Conservation (phyloP, 2,113 vertebrate species). For the Anolis sagrei region DNA sequence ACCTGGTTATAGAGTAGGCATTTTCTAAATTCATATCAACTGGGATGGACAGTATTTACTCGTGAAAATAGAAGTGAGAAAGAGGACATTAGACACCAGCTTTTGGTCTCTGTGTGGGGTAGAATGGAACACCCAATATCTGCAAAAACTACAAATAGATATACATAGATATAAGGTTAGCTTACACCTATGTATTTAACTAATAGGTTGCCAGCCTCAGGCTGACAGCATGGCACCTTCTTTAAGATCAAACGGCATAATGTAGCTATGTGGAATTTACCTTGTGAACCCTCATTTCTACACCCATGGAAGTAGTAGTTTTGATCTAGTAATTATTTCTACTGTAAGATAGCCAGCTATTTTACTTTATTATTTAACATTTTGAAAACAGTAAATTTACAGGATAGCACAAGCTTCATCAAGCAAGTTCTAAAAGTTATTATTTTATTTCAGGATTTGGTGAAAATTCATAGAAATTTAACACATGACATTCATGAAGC, state of each 20-base stretch:
- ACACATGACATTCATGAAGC: conserved; percentile 92
- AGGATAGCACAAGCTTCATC: not conserved
- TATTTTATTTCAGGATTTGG: conserved; percentile 84
- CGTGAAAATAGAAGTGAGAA: too few relatives aligned
- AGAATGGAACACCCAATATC: too few relatives aligned
- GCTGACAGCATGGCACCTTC: not conserved
- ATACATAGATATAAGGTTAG: too few relatives aligned
- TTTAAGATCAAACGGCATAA: not conserved
- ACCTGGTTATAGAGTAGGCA: too few relatives aligned
- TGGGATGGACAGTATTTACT: too few relatives aligned
- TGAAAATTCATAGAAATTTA: conserved; percentile 92
- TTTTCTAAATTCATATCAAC: too few relatives aligned
- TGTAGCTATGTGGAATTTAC: not conserved
- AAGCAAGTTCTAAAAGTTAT: not conserved
- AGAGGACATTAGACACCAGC: too few relatives aligned
- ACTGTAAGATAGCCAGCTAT: not conserved
- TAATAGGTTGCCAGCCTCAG: not conserved
- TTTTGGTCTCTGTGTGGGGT: too few relatives aligned
- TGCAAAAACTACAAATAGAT: too few relatives aligned
- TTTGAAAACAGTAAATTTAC: conserved; percentile 26
- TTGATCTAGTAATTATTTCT: not conserved
- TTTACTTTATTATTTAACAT: not conserved
- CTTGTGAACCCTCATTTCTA: not conserved
- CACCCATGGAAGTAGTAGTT: not conserved
- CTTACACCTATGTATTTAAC: too few relatives aligned